These are phyloP conservation scores for Fratercula arctica DNA, from an alignment of 2,797 vertebrate genomes.

Conservation along the genomic window DNA sequence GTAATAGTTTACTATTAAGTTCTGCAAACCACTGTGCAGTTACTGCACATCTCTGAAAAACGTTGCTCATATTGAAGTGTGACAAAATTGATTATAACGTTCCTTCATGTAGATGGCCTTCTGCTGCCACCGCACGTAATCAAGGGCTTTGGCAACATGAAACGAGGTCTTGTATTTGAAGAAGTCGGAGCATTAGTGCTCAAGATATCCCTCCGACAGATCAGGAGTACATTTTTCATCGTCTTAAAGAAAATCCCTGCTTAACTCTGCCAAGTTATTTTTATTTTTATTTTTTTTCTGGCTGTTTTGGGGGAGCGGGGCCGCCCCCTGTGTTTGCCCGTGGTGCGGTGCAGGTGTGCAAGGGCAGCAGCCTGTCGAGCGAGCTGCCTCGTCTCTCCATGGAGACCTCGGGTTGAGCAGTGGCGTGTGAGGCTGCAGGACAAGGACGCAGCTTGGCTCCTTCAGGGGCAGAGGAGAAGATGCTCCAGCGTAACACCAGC, in stretches of 20 bases:
- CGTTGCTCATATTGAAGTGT: not conserved
- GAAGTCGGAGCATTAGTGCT: not conserved
- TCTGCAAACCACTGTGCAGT: not conserved
- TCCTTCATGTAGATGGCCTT: not conserved
- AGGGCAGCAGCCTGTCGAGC: not conserved
- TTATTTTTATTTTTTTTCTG: not conserved
- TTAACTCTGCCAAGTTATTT: not conserved
- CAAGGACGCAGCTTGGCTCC: not conserved
- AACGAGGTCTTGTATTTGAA: not conserved
- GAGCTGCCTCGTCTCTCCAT: not conserved
- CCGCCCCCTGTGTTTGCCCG: not conserved
- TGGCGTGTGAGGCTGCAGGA: not conserved
- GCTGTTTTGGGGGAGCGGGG: fast-evolving
- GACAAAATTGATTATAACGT: not conserved
- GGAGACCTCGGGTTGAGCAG: not conserved
- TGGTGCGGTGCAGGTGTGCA: not conserved
- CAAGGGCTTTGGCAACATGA: not conserved
- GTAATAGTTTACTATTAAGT: not conserved
- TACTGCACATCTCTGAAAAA: not conserved
- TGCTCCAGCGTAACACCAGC: not conserved
- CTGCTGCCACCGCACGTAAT: not conserved
- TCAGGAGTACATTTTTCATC: not conserved
- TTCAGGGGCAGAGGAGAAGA: not conserved
- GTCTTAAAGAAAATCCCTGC: not conserved
- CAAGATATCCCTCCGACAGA: not conserved